Evolutionary conservation across 1,140 invertebrate species (phyloP), one percentile per base, ranked within the genome.

Genomic region (Papilio glaucus): DNA sequence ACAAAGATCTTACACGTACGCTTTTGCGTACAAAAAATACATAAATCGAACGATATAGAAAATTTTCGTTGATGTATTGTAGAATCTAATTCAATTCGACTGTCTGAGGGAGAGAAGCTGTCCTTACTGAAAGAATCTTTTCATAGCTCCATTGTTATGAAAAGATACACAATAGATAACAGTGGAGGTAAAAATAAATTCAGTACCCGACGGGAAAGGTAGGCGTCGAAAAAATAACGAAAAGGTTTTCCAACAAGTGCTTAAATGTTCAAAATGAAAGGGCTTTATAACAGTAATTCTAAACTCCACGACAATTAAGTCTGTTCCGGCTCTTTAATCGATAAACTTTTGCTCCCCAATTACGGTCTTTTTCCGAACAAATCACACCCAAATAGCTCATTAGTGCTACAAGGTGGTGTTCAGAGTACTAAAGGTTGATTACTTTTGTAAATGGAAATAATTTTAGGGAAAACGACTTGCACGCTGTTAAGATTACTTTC

Each of bases 401-500:
- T 57, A 57, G 8, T 57, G 49, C 18, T 49, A 49, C 9, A 57
- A 57, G 18, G 21, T 26, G 24, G 1, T 6, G 6, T 33, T 33
- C 29, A 45, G 42, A 1, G 0, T 24, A 26, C 49, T 57, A 57
- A 57, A 57, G 49, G 49, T 24, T 57, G 10, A 57, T 57, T 57
- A 57, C 21, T 57, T 57, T 53, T 57, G 21, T 13, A 57, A 57
- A 57, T 57, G 49, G 49, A 57, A 57, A 57, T 57, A 24, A 57
- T 57, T 57, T 57, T 24, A 24, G 21, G 21, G 18, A 6, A 57
- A 26, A 4, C 9, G 10, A 9, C 8, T 12, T 3, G 0, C 4
- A 10, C 29, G 29, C 6, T 33, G 2, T 33, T 33, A 33, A 33
- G 6, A 33, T 33, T 33, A 33, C 21, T 53, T 26, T 24, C 49